Base-by-base conservation (phyloP, 2,888 invertebrate species). In the Drosophila macrothrix region DNA sequence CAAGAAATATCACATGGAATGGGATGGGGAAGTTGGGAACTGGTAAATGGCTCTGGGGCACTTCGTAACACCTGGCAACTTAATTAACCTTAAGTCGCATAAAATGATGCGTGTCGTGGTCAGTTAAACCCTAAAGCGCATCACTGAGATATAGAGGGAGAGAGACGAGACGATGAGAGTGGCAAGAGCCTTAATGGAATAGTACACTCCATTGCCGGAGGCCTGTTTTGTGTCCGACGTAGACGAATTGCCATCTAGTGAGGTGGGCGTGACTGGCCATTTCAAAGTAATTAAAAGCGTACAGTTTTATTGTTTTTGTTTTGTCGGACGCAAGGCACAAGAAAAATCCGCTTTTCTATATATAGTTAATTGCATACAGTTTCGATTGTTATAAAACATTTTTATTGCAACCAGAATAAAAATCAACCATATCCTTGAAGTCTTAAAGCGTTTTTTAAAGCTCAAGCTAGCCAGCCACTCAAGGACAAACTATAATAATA, bases 21-120 rank as follows among this genome's bases (percentile, higher is more conserved):
- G 31, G 22, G 55, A 19, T 43, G 53, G 53, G 53, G 28, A 69
- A 67, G 29, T 31, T 56, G 69, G 62, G 83, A 67, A 49, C 43
- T 55, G 35, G 37, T 22, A 22, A 28, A 33, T 33, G 60, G 43
- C 46, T 31, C 14, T 39, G 52, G 14, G 28, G 53, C 54, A 39
- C 16, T 46, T 46, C 76, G 53, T 59, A 80, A 69, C 83, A 82
- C 76, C 83, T 85, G 81, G 90, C 73, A 67, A 71, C 78, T 90
- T 90, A 90, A 90, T 90, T 85, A 83, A 90, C 81, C 56, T 50
- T 71, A 68, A 72, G 69, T 77, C 64, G 69, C 72, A 80, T 75
- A 77, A 80, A 85, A 64, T 73, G 83, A 90, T 90, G 86, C 86
- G 81, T 83, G 62, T 73, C 73, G 59, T 72, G 80, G 86, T 74